Evolutionary conservation across 2,113 vertebrate species (phyloP).

Genomic region (Esox niger): DNA sequence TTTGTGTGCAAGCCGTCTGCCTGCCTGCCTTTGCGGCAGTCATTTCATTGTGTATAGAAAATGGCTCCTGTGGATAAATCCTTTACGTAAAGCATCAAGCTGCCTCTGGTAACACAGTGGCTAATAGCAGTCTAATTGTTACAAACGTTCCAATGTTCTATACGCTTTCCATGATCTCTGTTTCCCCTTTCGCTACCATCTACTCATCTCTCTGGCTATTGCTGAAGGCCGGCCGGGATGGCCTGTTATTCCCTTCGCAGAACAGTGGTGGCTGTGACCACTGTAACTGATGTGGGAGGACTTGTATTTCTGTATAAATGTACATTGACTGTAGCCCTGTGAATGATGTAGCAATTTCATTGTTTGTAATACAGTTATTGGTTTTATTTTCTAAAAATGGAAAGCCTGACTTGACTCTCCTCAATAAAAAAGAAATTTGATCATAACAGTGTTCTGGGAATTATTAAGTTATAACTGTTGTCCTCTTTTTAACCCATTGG

Average conservation of each 20-base stretch:
- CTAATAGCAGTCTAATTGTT: conserved; percentile 17
- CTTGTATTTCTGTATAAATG: conserved; percentile 80
- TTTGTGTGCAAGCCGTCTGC: conserved; percentile 28
- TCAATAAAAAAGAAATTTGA: conserved; percentile 77
- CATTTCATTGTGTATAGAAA: conserved; percentile 43
- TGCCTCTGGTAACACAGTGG: conserved; percentile 60
- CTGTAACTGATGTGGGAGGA: conserved; percentile 71
- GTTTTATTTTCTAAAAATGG: conserved; percentile 83
- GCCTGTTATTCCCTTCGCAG: conserved; percentile 34
- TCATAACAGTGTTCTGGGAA: conserved; percentile 39
- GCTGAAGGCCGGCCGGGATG: conserved; percentile 24
- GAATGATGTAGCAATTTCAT: conserved; percentile 85
- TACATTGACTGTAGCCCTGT: conserved; percentile 85
- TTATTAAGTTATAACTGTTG: not conserved
- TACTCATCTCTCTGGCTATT: conserved; percentile 36
- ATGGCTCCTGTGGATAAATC: conserved; percentile 54
- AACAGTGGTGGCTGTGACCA: conserved; percentile 70
- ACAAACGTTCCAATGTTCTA: not conserved
- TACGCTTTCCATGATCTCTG: not conserved
- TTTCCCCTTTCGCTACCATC: not conserved
- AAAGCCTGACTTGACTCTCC: conserved; percentile 79
- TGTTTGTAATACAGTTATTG: conserved; percentile 85
- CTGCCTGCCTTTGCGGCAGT: conserved; percentile 19
- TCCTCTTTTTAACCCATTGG: not conserved
- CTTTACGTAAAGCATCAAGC: conserved; percentile 38